Evolutionary conservation across 37 sponge, comb jelly and placozoan genomes (phyloP), one percentile per base, ranked within the genome.

Genomic region (Ianthella basta): DNA sequence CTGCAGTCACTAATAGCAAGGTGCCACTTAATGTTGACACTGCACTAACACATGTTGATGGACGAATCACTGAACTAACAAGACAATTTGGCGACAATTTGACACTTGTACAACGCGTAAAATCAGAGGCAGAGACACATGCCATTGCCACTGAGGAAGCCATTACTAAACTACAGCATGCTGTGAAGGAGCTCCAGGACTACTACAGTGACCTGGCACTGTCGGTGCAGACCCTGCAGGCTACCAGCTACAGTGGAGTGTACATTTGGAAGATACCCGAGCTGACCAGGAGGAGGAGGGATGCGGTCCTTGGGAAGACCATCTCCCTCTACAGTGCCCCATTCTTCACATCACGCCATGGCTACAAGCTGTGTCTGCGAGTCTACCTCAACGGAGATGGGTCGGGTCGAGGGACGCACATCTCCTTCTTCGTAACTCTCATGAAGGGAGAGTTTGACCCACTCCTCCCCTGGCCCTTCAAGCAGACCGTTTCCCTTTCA

Each of bases 341-440:
- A 0, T 95, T 95, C 88, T 95, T 83, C 83, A 95, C 92, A 25
- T 82, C 89, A 36, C 83, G 90, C 18, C 84, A 89, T 63, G 95
- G 95, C 15, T 95, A 95, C 88, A 91, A 90, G 85, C 39, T 95
- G 59, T 95, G 95, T 60, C 85, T 92, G 38, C 30, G 95, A 21
- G 81, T 95, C 14, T 95, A 95, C 59, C 85, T 95, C 86, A 84
- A 92, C 85, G 95, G 95, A 53, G 95, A 95, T 87, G 95, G 95
- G 2, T 68, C 75, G 64, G 95, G 95, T 12, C 92, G 87, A 66
- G 83, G 85, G 19, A 87, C 85, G 0, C 86, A 89, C 77, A 63
- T 95, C 75, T 88, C 88, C n/a, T 90, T 90, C 86, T 95, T 95
- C 80, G 55, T 95, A 41, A 92, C 92, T 33, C 56, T 95, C 40